These are phyloP conservation scores for Cyanoramphus novaezelandiae DNA, from an alignment of 2,113 vertebrate genomes.

Conservation along the genomic window DNA sequence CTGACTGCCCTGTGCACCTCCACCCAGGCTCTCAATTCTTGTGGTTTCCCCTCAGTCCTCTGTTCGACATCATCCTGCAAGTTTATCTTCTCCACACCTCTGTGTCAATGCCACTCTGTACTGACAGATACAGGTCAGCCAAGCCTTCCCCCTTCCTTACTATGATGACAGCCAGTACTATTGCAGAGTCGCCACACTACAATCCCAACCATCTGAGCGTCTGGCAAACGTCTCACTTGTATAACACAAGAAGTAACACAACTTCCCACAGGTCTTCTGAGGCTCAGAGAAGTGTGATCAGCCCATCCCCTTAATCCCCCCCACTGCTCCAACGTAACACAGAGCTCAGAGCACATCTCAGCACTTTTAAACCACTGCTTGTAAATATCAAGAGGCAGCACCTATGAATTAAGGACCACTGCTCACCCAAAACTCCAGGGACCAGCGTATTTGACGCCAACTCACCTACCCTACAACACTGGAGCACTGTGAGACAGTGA, in stretches of 20 bases:
- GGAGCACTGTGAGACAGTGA: neutral
- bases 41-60: neutral
- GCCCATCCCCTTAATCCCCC: neutral
- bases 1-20: neutral
- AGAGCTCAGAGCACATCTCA: neutral
- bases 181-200: neutral
- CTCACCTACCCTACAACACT: neutral
- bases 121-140: neutral
- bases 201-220: neutral
- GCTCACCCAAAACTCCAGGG: neutral
- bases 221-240: neutral
- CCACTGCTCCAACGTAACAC: accelerated
- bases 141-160: neutral
- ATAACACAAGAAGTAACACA: neutral
- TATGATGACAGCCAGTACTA: neutral
- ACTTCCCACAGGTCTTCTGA: neutral
- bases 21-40: neutral
- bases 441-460: neutral
- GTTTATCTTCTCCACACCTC: neutral
- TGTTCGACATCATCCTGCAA: neutral
- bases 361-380: neutral
- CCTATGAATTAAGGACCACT: neutral
- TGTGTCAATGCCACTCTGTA: neutral
- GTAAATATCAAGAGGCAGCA: neutral
- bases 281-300: neutral